phyloP scores from a whole-genome alignment of 2,797 vertebrate genomes.

The Enoplosus armatus region DNA sequence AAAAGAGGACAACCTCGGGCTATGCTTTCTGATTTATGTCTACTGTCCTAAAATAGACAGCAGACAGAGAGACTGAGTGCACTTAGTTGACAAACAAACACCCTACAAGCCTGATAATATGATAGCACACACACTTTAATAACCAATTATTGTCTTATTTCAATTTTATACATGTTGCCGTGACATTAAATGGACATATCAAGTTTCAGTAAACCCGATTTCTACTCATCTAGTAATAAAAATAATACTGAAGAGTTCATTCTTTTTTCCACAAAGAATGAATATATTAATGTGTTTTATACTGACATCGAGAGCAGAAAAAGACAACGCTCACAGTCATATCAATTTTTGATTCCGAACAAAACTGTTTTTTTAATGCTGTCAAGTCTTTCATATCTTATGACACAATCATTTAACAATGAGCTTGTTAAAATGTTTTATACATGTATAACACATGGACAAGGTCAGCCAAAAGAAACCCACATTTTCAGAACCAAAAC shows the following conservation, averaged over 20 bases:
- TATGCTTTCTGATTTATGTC: conserved; percentile 55
- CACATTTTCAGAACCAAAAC: not conserved
- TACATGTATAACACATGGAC: not conserved
- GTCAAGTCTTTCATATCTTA: too few species aligned
- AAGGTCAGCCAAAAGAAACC: not conserved
- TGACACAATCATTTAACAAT: too few species aligned
- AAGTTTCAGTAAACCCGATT: conserved; percentile 4
- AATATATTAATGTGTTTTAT: not conserved
- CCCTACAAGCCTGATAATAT: conserved; percentile 33
- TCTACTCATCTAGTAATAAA: not conserved
- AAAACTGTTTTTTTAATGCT: not conserved
- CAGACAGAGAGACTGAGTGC: conserved; percentile 54
- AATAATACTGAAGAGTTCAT: not conserved
- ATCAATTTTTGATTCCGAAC: not conserved
- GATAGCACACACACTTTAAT: conserved; percentile 21
- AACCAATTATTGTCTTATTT: conserved; percentile 48
- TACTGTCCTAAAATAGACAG: conserved; percentile 59
- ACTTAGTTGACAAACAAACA: conserved; percentile 56
- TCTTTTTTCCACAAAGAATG: conserved; percentile 2
- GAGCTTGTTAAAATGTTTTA: not conserved
- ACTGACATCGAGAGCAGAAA: not conserved
- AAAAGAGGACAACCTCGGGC: conserved; percentile 59
- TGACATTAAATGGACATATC: conserved; percentile 15
- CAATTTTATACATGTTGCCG: conserved; percentile 24
- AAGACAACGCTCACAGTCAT: not conserved